These are phyloP conservation scores for Tetranychus piercei DNA, from an alignment of 2,888 invertebrate genomes.

Conservation along the genomic window DNA sequence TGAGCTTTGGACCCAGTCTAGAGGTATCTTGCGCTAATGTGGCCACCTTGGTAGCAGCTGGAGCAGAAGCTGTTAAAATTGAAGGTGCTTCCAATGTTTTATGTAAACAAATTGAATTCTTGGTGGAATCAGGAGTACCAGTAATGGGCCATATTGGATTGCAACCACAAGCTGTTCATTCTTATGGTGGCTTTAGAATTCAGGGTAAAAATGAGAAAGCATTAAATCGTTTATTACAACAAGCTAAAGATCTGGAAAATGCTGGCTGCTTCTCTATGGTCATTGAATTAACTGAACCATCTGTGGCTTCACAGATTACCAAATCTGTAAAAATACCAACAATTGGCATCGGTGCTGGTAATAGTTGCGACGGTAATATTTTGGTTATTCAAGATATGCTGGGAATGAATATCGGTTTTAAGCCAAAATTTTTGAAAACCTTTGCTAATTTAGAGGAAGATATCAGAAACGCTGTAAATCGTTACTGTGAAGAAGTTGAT, in stretches of 20 bases:
- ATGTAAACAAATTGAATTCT: background rate
- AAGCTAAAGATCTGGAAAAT: conserved; percentile 16
- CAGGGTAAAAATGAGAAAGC: conserved; percentile 6
- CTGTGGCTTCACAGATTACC: conserved; percentile 8
- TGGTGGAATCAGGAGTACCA: conserved; percentile 13
- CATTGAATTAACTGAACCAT: conserved; percentile 13
- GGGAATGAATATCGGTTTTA: conserved; percentile 11
- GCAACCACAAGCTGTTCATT: conserved; percentile 14
- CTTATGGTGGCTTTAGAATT: conserved; percentile 13
- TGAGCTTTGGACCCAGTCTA: background rate
- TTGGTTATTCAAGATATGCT: conserved; percentile 19
- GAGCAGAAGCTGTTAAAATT: conserved; percentile 15
- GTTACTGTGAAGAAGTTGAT: conserved; percentile 9
- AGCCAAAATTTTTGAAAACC: conserved; percentile 14
- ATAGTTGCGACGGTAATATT: conserved; percentile 14
- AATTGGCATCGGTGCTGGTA: conserved; percentile 20
- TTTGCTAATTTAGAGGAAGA: conserved; percentile 2
- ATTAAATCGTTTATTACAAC: background rate
- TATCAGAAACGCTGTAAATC: conserved; percentile 9
- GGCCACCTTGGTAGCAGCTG: conserved; percentile 7
- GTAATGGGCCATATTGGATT: conserved; percentile 18
- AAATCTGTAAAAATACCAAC: conserved; percentile 12
- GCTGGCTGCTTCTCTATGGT: conserved; percentile 12
- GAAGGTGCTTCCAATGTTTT: conserved; percentile 10
- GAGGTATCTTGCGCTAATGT: conserved; percentile 2